Percentiles rank a stretch among this genome's conserved stretches.
These are phyloP conservation scores for Teleiodes luculella DNA, from an alignment of 2,888 invertebrate genomes.

Conservation along the genomic window DNA sequence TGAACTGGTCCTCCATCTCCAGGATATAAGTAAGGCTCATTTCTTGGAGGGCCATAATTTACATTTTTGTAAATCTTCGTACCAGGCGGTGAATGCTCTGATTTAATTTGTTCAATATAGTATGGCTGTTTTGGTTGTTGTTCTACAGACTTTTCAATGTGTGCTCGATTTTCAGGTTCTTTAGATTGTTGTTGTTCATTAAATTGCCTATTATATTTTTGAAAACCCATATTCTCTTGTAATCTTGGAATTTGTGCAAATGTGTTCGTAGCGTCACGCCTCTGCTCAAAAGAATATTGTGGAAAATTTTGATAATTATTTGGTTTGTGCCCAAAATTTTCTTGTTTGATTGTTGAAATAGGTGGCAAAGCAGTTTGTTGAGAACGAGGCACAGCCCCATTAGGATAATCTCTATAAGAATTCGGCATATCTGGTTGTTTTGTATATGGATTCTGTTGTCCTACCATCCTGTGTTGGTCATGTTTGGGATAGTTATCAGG, in stretches of 20 bases:
- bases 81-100: conserved; percentile 74
- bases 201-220: conserved; percentile 59
- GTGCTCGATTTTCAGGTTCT: conserved; percentile 40
- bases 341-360: conserved; percentile 74
- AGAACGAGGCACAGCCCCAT: conserved; percentile 42
- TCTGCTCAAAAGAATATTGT: conserved; percentile 54
- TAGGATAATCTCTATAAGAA: conserved; percentile 55
- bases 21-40: conserved; percentile 78
- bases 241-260: conserved; percentile 50
- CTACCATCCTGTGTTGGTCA: conserved; percentile 45
- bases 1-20: conserved; percentile 85
- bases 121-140: conserved; percentile 57
- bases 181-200: conserved; percentile 45
- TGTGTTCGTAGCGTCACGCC: conserved; percentile 43
- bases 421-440: conserved; percentile 47
- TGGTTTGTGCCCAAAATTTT: conserved; percentile 61
- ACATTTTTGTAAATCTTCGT: conserved; percentile 75
- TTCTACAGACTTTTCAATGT: conserved; percentile 40
- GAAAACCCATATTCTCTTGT: conserved; percentile 65
- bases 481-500: conserved; percentile 65
- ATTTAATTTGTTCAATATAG: conserved; percentile 75
- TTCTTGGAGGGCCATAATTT: conserved; percentile 58
- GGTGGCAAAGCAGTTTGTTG: conserved; percentile 64
- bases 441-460: conserved; percentile 43
- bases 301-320: conserved; percentile 58